Evolutionary conservation across 2,888 invertebrate species (phyloP).

Genomic region (Galeruca laticollis): DNA sequence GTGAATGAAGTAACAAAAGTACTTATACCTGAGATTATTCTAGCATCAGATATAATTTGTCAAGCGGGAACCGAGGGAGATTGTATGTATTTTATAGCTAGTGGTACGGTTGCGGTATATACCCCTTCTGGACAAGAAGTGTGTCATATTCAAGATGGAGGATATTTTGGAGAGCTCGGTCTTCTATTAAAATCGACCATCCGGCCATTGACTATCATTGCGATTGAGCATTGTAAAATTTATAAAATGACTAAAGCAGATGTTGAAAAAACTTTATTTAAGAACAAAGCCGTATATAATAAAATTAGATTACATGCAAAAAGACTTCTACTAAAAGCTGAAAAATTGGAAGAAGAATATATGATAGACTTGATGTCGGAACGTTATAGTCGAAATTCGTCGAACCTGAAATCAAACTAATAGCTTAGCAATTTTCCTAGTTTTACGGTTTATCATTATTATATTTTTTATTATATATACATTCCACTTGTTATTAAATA

Average conservation of each 20-base stretch:
- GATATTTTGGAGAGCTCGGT: conserved; percentile 73
- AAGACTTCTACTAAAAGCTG: conserved; percentile 23
- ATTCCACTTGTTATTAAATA: no score
- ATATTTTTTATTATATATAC: no score
- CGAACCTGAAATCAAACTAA: no score
- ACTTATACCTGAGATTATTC: conserved; percentile 71
- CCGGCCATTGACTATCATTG: conserved; percentile 71
- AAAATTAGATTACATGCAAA: conserved; percentile 39
- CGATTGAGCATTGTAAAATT: conserved; percentile 73
- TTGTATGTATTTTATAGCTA: conserved; percentile 75
- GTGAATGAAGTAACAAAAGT: conserved; percentile 69
- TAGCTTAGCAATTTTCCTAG: no score
- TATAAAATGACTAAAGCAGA: conserved; percentile 70
- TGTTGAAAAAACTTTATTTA: conserved; percentile 62
- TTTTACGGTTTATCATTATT: no score
- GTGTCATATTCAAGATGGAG: conserved; percentile 68
- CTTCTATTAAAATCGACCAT: conserved; percentile 70
- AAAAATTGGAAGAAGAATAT: conserved; percentile 40
- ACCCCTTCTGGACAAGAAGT: conserved; percentile 74
- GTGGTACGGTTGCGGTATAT: conserved; percentile 73
- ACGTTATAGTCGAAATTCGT: no score
- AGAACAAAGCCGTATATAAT: conserved; percentile 38
- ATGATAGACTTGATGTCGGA: conserved; percentile 4
- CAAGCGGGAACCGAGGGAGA: conserved; percentile 72
- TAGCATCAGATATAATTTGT: conserved; percentile 72